Evolutionary conservation across 2,797 vertebrate genomes (phyloP).

Genomic region (Sebastes taczanowskii): DNA sequence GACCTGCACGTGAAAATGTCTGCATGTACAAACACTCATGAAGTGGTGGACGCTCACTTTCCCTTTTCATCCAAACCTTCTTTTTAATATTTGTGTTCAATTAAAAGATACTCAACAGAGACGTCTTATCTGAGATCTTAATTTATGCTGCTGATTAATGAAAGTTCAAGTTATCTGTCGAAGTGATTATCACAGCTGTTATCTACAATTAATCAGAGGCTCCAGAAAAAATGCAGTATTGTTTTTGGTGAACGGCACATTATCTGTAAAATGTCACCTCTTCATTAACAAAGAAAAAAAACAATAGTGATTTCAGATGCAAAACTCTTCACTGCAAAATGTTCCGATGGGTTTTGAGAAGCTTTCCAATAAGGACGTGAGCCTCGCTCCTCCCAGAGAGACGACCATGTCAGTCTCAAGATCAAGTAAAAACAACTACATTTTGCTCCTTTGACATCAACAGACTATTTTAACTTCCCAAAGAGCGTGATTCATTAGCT

Average conservation of each 20-base stretch:
- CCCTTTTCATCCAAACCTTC: conserved; percentile 41
- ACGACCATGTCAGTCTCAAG: background rate
- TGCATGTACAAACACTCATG: background rate
- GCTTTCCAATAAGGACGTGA: background rate
- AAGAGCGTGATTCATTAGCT: conserved; percentile 49
- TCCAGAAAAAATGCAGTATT: background rate
- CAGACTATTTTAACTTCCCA: conserved; percentile 17
- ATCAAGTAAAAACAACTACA: background rate
- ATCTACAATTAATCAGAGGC: conserved; percentile 64
- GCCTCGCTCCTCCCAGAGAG: background rate
- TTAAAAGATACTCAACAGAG: conserved; percentile 45
- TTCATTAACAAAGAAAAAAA: conserved; percentile 5
- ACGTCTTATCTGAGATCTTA: conserved; percentile 61
- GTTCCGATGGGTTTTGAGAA: background rate
- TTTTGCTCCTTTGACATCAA: conserved; percentile 18
- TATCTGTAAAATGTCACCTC: conserved; percentile 1
- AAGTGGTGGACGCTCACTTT: background rate
- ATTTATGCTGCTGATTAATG: conserved; percentile 51
- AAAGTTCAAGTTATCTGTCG: conserved; percentile 78
- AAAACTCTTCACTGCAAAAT: background rate
- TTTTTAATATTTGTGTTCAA: conserved; percentile 16
- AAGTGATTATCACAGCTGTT: conserved; percentile 67
- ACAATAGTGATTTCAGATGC: background rate
- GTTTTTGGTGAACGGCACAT: background rate
- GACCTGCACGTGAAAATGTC: background rate